Base-by-base conservation (phyloP, 2,888 invertebrate species). In the Synergus laeviventris region DNA sequence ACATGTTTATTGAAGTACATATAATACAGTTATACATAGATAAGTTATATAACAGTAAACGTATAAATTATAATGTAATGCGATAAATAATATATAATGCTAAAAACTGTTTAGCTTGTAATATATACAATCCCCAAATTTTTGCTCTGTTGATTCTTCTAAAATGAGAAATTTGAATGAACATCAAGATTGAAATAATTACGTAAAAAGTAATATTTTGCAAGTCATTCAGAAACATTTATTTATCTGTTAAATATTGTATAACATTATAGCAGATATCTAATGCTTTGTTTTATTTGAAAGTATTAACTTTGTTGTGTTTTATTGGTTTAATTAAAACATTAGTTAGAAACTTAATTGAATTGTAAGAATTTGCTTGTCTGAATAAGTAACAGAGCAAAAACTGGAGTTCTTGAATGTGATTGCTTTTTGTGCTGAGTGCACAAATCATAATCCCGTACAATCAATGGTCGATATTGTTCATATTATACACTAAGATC, bases 401-500 rank as follows among this genome's bases (percentile, higher is more conserved):
- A 36, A 74, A 73, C 36, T 80, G 76, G 78, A 80, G 76, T 79
- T 80, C 76, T 64, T 84, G 76, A 86, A 85, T 87, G 87, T 87
- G 85, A 86, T 87, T 82, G 84, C 82, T 87, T 85, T 73, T 66
- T 74, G 78, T 80, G 81, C 85, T 85, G 84, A 84, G 76, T 80
- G 84, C 87, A 88, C 85, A 84, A 84, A 85, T 84, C 81, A 79
- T 87, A 86, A 84, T 31, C 31, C 85, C 81, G 87, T 88, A 88
- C 86, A 87, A 88, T 89, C 87, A 88, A 81, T 86, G 84, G 80
- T 85, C 83, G 84, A 85, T 82, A 83, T 83, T 81, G 45, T 9
- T 18, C 54, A 54, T 54, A 59, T 24, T 24, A 59, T 24, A 59
- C 59, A 59, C 21, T 36, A 70, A 31, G 16, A 70, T 45, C 16